Conservation (phyloP, 2,888 invertebrate species). For the Ypsolopha sequella region DNA sequence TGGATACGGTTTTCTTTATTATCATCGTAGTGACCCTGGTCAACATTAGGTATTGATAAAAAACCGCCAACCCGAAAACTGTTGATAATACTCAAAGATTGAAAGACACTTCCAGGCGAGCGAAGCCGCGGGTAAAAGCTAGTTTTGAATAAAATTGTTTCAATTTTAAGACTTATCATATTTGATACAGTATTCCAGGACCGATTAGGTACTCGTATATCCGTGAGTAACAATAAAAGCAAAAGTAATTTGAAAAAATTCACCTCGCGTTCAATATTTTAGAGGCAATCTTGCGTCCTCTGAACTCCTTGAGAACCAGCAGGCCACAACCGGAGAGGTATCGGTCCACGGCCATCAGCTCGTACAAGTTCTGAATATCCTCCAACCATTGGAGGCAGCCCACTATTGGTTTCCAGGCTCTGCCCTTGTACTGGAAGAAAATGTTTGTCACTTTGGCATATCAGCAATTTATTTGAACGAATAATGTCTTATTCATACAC, state of each 20-base stretch:
- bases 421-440: constrained; percentile 30
- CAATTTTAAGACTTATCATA: too few relatives aligned
- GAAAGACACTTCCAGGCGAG: too few relatives aligned
- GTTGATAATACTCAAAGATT: too few relatives aligned
- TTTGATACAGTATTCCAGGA: background rate
- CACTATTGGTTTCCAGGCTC: constrained; percentile 33
- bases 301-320: constrained; percentile 33
- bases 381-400: constrained; percentile 24
- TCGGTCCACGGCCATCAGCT: constrained; percentile 26
- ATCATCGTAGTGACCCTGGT: too few relatives aligned
- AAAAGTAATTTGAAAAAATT: background rate
- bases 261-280: constrained; percentile 42
- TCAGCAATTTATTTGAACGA: too few relatives aligned
- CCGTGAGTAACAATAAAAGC: background rate
- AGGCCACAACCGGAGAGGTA: constrained; percentile 35
- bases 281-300: constrained; percentile 37
- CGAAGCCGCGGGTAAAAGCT: too few relatives aligned
- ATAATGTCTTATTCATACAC: too few relatives aligned
- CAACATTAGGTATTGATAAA: too few relatives aligned
- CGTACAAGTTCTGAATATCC: constrained; percentile 20
- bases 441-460: background rate
- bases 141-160: too few relatives aligned
- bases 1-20: too few relatives aligned
- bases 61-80: too few relatives aligned
- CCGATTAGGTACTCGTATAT: too few relatives aligned